A percentile compares a stretch with the other conserved stretches of the same genome.
These are phyloP conservation scores for Apocheima hispidaria DNA, from an alignment of 2,888 invertebrate genomes.

Conservation along the genomic window DNA sequence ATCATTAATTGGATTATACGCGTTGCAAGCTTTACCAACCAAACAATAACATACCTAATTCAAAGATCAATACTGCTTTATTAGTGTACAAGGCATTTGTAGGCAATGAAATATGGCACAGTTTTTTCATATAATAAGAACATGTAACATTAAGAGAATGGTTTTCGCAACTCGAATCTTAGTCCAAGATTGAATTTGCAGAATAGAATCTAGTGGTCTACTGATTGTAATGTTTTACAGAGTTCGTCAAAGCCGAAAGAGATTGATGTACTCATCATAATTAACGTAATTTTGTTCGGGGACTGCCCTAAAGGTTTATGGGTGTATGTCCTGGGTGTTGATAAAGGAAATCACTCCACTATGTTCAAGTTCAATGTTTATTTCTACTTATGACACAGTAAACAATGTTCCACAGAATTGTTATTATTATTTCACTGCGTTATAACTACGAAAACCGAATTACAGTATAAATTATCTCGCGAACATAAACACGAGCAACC, in stretches of 20 bases:
- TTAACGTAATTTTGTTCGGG: background rate
- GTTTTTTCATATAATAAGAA: slow-evolving; percentile 22
- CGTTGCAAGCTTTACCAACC: slow-evolving; percentile 49
- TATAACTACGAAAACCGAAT: too few species aligned
- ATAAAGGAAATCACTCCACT: too few species aligned
- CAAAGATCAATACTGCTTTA: slow-evolving; percentile 58
- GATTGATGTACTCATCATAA: too few species aligned
- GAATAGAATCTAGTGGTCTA: background rate
- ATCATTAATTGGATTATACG: slow-evolving; percentile 59
- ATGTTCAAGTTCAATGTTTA: too few species aligned
- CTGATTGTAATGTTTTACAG: background rate
- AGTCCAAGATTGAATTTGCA: background rate
- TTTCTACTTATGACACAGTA: too few species aligned
- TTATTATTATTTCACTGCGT: too few species aligned
- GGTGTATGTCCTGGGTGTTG: too few species aligned
- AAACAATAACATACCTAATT: slow-evolving; percentile 42
- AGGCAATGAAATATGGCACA: slow-evolving; percentile 30
- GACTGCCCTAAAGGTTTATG: background rate
- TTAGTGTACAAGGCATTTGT: slow-evolving; percentile 37
- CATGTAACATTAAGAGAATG: slow-evolving; percentile 13
- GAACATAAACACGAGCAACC: too few species aligned
- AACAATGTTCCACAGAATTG: too few species aligned
- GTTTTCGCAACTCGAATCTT: background rate
- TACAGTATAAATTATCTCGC: too few species aligned
- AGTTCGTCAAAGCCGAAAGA: background rate